Base-by-base conservation (phyloP, 30 jellyfish, hydroid and myxozoan species). In the Pelagia noctiluca region DNA sequence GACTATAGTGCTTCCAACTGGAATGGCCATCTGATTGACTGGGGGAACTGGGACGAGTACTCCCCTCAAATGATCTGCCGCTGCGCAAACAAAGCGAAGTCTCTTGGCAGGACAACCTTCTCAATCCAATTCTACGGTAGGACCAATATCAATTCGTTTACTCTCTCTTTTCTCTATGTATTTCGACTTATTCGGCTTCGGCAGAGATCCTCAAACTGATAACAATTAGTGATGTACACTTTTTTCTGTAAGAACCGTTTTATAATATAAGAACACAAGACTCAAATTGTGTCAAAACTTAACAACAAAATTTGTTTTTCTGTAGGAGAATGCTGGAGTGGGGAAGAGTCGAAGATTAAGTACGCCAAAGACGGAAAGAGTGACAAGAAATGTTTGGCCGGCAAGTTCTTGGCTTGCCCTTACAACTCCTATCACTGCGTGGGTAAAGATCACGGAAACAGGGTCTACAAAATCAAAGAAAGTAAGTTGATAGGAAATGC, bases 271-370 rank as follows among this genome's bases (percentile, higher is more conserved):
- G n/a, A n/a, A 42, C 16, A 42, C 8, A 42, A 42, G 12, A 8
- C 8, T 42, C 12, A 42, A 42, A 42, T 42, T 42, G 26, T 1
- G 24, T 19, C 2, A 23, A 48, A 74, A 10, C 54, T 5, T 49
- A 46, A 1, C n/a, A n/a, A n/a, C 30, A 18, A 3, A 2, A 29
- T 10, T 37, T 18, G 26, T 42, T 29, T 11, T 75, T 33, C 28
- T 74, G 0, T 12, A 89, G 97, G 94, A 13, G 97, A 90, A 35
- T 90, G 97, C 84, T 90, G 97, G 97, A 76, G 88, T 12, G 97
- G 97, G 11, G 81, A 65, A 28, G 86, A 79, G 42, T 61, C 82
- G n/a, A 75, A 30, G 34, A 71, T 69, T 24, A 25, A 61, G 18
- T 76, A 49, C 81, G 30, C 63, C 3, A 88, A 86, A 61, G 97